Conservation (phyloP, 1,140 invertebrate genomes). For the Anoplolepis gracilipes region DNA sequence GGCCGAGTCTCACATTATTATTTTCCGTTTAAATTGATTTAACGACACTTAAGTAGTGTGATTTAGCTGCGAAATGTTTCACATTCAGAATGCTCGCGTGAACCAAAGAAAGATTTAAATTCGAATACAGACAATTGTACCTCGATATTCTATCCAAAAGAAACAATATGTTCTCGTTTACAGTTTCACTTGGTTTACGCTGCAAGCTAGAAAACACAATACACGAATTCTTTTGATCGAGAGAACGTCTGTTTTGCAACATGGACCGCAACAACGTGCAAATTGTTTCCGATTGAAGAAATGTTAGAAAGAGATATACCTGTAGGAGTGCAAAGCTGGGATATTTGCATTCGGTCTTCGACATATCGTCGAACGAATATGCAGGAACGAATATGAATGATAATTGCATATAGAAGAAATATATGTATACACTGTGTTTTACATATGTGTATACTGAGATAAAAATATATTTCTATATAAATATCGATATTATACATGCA, state of each 20-base stretch:
- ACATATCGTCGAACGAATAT: not conserved
- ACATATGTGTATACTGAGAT: not conserved
- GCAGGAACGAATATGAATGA: not conserved
- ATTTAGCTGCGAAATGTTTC: slow-evolving; percentile 22
- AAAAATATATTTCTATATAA: too few species aligned
- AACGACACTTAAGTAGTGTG: not conserved
- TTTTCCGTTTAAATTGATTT: not conserved
- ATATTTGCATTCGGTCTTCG: slow-evolving; percentile 45
- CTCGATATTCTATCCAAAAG: not conserved
- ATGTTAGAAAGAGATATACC: slow-evolving; percentile 46
- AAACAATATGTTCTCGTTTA: slow-evolving; percentile 11
- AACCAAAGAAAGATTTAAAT: slow-evolving; percentile 7
- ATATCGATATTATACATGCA: not conserved
- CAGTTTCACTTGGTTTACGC: slow-evolving; percentile 23
- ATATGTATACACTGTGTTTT: too few species aligned
- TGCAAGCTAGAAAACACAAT: slow-evolving; percentile 18
- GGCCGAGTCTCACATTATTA: not conserved
- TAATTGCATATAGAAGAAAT: not conserved
- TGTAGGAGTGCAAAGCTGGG: slow-evolving; percentile 17
- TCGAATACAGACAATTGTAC: not conserved
- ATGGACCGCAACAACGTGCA: slow-evolving; percentile 15
- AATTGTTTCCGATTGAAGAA: slow-evolving; percentile 67
- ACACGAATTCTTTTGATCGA: slow-evolving; percentile 51
- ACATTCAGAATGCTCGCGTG: slow-evolving; percentile 3
- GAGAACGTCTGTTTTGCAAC: slow-evolving; percentile 21